Conservation (phyloP, 2,888 invertebrate species). For the Monoplex corrugatus region DNA sequence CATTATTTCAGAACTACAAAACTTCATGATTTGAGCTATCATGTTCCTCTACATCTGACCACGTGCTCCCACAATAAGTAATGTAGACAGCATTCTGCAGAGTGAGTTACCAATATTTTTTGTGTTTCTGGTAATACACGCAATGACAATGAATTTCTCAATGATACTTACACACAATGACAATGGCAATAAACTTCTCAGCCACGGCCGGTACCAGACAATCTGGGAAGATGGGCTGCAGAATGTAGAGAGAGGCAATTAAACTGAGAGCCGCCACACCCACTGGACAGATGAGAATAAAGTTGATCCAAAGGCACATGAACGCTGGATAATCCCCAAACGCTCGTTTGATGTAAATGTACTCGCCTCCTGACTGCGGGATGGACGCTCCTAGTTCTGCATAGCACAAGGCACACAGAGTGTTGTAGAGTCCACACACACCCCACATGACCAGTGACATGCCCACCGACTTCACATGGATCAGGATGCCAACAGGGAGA, state of each 20-base stretch:
- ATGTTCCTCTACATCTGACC: too few species aligned
- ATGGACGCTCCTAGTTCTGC: conserved; percentile 95
- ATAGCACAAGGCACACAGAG: conserved; percentile 93
- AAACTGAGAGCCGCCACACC: conserved; percentile 79
- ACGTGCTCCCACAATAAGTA: too few species aligned
- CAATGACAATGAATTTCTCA: too few species aligned
- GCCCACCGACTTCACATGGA: conserved; percentile 87
- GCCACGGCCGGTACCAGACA: conserved; percentile 75
- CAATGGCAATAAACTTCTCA: conserved; percentile 71
- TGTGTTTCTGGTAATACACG: neutral
- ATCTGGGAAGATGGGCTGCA: conserved; percentile 78
- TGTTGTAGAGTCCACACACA: conserved; percentile 88
- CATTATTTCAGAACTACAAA: too few species aligned
- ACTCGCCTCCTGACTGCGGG: conserved; percentile 84
- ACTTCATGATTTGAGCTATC: too few species aligned
- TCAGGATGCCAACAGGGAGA: conserved; percentile 95
- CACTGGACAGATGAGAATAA: conserved; percentile 78
- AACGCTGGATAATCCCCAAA: conserved; percentile 79
- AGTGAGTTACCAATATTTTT: neutral
- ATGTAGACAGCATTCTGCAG: neutral
- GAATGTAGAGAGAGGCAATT: conserved; percentile 78
- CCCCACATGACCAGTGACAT: conserved; percentile 94
- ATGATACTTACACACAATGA: conserved; percentile 77
- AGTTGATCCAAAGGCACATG: conserved; percentile 79
- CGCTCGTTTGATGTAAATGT: conserved; percentile 83